These are phyloP conservation scores for Hyposoter dolosus DNA, from an alignment of 2,888 invertebrate genomes.

Conservation along the genomic window DNA sequence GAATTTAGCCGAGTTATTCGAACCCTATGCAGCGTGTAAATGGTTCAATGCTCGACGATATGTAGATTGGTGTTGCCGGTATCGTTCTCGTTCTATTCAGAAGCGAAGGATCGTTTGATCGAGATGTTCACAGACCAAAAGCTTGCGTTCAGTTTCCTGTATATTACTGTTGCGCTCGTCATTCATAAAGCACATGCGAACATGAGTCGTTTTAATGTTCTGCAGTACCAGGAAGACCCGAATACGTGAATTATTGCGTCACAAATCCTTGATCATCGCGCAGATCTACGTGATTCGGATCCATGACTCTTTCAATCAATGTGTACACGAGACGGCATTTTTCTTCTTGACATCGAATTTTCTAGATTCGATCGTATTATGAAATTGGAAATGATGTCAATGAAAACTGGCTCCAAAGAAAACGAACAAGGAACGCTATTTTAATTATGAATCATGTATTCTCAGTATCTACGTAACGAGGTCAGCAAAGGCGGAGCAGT, in stretches of 20 bases:
- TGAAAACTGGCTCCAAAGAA: neutral
- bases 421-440: neutral
- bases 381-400: neutral
- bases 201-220: slow-evolving; percentile 38
- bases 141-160: slow-evolving; percentile 59
- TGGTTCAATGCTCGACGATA: slow-evolving; percentile 8
- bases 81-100: slow-evolving; percentile 36
- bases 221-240: neutral
- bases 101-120: slow-evolving; percentile 45
- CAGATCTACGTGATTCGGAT: slow-evolving; percentile 37
- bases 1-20: slow-evolving; percentile 78
- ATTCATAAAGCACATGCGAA: slow-evolving; percentile 37
- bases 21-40: slow-evolving; percentile 76
- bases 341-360: neutral
- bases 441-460: neutral
- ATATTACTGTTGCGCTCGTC: slow-evolving; percentile 9
- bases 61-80: neutral
- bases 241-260: slow-evolving; percentile 37
- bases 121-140: slow-evolving; percentile 68
- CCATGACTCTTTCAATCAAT: neutral
- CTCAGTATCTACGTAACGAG: neutral
- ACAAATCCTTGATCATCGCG: slow-evolving; percentile 24
- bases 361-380: neutral
- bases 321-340: neutral
- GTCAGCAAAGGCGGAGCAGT: slow-evolving; percentile 2